Evolutionary conservation across 2,113 vertebrate genomes (phyloP).

Genomic region (Mus spicilegus): DNA sequence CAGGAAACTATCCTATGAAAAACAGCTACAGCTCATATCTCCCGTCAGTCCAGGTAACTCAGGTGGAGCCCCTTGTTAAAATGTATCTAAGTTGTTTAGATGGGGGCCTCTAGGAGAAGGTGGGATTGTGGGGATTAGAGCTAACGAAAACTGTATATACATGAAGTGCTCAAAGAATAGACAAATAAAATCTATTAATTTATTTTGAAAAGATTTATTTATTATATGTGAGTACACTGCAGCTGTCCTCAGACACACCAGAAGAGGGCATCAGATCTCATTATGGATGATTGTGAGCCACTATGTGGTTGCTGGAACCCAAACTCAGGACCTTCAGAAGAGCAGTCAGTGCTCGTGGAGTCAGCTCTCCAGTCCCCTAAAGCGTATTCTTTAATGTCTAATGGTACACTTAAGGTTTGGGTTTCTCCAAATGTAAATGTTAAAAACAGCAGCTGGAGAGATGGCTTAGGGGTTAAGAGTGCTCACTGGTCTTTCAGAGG

Average conservation of each 20-base stretch:
- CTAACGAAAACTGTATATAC: too few relatives aligned
- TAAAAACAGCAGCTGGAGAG: background rate
- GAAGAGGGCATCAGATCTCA: too few relatives aligned
- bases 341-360: too few relatives aligned
- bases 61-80: slow-evolving; percentile 1
- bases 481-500: background rate
- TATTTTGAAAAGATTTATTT: too few relatives aligned
- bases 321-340: too few relatives aligned
- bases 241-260: too few relatives aligned
- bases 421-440: slow-evolving; percentile 23
- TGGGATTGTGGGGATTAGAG: too few relatives aligned
- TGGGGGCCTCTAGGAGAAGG: background rate
- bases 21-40: background rate
- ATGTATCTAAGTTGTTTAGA: background rate
- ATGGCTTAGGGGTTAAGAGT: background rate
- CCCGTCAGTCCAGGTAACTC: background rate
- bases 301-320: too few relatives aligned
- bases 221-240: too few relatives aligned
- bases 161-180: background rate
- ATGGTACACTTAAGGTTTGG: slow-evolving; percentile 4
- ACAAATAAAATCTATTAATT: background rate
- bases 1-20: background rate
- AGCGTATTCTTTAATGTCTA: background rate
- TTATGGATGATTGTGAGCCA: too few relatives aligned
- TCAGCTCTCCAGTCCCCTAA: background rate